A percentile compares a stretch with the other conserved stretches of the same genome.
These are phyloP conservation scores for Aix galericulata DNA, from an alignment of 2,113 vertebrate species.

Conservation along the genomic window DNA sequence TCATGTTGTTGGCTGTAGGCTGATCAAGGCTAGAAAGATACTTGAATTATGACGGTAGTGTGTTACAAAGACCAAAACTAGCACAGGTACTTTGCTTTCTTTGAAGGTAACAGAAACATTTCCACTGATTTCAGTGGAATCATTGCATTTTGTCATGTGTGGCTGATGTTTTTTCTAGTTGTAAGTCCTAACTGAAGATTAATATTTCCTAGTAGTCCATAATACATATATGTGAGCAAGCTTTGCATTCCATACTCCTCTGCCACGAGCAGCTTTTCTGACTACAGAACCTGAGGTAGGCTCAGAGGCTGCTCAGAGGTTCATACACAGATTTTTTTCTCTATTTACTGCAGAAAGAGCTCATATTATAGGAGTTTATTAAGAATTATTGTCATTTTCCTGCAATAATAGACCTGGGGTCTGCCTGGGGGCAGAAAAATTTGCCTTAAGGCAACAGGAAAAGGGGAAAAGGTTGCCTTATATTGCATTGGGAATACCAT, in stretches of 20 bases:
- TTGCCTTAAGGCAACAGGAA: no score
- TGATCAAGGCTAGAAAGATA: background rate
- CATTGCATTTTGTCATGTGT: background rate
- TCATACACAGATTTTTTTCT: background rate
- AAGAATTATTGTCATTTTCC: fast-evolving
- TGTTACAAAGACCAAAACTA: background rate
- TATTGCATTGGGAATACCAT: background rate
- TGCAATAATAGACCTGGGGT: background rate
- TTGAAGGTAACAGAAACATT: background rate
- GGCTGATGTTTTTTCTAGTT: background rate
- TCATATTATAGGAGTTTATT: fast-evolving
- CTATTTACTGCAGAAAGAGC: background rate
- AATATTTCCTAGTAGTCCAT: background rate
- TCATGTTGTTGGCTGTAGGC: background rate
- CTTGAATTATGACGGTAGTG: background rate
- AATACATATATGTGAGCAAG: background rate
- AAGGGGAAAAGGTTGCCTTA: background rate
- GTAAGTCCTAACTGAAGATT: background rate
- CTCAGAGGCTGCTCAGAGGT: background rate
- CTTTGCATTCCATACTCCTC: background rate
- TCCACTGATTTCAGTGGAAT: background rate
- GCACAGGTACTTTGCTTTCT: background rate
- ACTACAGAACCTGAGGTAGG: background rate
- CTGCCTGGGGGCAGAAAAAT: background rate
- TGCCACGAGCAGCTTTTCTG: background rate